These are phyloP conservation scores for Hiodon tergisus DNA, from an alignment of 2,113 vertebrate species.

Conservation along the genomic window DNA sequence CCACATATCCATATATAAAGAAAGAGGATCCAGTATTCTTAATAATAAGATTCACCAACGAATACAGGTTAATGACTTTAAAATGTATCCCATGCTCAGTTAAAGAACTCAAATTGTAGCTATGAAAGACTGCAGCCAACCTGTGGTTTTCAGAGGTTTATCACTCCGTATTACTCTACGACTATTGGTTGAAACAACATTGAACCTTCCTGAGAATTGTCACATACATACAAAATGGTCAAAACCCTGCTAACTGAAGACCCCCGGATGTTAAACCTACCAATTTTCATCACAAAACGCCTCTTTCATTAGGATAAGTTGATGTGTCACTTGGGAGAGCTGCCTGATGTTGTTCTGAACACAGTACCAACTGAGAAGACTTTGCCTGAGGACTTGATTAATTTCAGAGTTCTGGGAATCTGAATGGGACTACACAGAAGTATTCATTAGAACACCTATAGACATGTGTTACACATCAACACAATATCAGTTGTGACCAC, in stretches of 20 bases:
- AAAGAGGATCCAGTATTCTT: no score
- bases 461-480: neutral
- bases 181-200: neutral
- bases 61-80: neutral
- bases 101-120: neutral
- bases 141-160: no score
- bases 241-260: neutral
- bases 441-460: neutral
- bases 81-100: neutral
- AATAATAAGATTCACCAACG: no score
- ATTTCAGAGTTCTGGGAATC: conserved; percentile 29
- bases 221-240: neutral
- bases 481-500: neutral
- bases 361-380: conserved; percentile 51
- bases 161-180: neutral
- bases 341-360: conserved; percentile 41
- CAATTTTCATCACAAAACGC: conserved; percentile 41
- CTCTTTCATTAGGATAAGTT: conserved; percentile 44
- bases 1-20: no score
- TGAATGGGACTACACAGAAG: conserved; percentile 8
- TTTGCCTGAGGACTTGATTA: conserved; percentile 49
- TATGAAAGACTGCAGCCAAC: neutral
- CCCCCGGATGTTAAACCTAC: conserved; percentile 27
- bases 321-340: conserved; percentile 42
- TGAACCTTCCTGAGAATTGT: neutral